A percentile compares a stretch with the other conserved stretches of the same genome.
These are phyloP conservation scores for Dolichoris vasculosae DNA, from an alignment of 1,140 invertebrate species.

Conservation along the genomic window DNA sequence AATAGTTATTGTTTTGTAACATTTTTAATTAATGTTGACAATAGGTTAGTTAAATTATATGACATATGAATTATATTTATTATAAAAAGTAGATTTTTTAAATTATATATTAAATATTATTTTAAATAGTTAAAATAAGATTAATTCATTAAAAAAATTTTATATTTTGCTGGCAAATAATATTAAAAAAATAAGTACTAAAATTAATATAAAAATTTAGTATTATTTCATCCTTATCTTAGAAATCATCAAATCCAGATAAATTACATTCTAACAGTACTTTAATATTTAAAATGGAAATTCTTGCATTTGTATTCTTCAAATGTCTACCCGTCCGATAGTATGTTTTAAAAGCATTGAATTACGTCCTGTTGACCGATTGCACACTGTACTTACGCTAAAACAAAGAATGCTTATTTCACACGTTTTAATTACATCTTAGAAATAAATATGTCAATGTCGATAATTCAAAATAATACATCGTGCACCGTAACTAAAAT, in stretches of 20 bases:
- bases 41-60: too few relatives aligned
- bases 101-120: background rate
- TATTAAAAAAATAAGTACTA: too few relatives aligned
- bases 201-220: too few relatives aligned
- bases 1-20: background rate
- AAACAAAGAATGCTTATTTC: slow-evolving; percentile 16
- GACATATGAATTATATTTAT: too few relatives aligned
- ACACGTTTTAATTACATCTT: background rate
- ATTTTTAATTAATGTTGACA: too few relatives aligned
- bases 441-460: background rate
- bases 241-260: background rate
- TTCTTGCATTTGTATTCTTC: too few relatives aligned
- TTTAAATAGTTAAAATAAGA: too few relatives aligned
- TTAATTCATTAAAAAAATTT: background rate
- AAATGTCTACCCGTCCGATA: background rate
- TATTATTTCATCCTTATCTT: background rate
- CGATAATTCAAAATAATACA: background rate
- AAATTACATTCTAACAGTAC: background rate
- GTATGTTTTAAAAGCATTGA: background rate
- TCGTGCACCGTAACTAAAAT: background rate
- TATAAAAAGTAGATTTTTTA: background rate
- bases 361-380: background rate
- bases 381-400: background rate
- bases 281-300: background rate
- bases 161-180: background rate